Percentiles rank a stretch among this genome's conserved stretches.
Evolutionary conservation across 2,797 vertebrate species (phyloP).

Genomic region (Cuniculus paca): DNA sequence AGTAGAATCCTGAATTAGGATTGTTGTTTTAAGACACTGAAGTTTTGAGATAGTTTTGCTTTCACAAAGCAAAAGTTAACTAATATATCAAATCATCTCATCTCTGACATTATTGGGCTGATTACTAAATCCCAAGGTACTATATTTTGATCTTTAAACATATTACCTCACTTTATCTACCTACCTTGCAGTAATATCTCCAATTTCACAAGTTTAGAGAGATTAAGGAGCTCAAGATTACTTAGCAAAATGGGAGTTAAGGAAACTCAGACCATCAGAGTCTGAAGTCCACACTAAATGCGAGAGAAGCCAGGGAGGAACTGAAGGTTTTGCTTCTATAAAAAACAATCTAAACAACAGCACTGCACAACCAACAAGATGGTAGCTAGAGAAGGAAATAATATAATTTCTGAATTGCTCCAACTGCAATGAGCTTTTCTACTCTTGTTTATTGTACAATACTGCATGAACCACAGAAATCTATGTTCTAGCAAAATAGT

Average conservation of each 20-base stretch:
- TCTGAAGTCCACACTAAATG: background rate
- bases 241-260: background rate
- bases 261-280: background rate
- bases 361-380: no score
- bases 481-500: background rate
- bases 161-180: background rate
- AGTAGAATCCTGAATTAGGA: background rate
- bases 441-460: background rate
- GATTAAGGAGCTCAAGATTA: background rate
- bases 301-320: background rate
- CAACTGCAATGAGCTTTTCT: background rate
- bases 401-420: background rate
- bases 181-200: background rate
- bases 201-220: background rate
- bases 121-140: background rate
- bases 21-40: background rate
- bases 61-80: background rate
- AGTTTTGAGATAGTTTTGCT: background rate
- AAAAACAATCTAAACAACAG: background rate
- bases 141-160: background rate
- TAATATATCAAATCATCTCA: background rate
- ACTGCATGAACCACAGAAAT: background rate
- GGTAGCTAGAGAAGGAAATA: background rate
- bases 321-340: background rate
- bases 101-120: background rate